Conservation (phyloP, 2,888 invertebrate species). For the Pyrocoelia pectoralis region DNA sequence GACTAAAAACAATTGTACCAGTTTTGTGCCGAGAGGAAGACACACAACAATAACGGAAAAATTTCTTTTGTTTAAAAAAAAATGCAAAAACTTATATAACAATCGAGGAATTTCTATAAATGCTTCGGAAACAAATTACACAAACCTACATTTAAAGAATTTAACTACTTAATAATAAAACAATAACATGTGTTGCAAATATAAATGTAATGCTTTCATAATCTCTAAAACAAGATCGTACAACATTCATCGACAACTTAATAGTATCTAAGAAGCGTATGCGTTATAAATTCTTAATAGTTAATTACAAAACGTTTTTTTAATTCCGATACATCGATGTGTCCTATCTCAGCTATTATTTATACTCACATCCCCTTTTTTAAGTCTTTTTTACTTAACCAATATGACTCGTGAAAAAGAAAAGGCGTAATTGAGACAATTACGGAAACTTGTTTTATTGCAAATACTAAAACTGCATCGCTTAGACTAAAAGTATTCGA, state of each 20-base stretch:
- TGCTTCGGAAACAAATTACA: slow-evolving; percentile 8
- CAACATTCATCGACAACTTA: slow-evolving; percentile 30
- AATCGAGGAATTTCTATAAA: slow-evolving; percentile 7
- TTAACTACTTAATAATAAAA: slow-evolving; percentile 29
- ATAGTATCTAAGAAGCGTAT: slow-evolving; percentile 31
- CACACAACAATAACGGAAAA: slow-evolving; percentile 14
- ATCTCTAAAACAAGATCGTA: slow-evolving; percentile 30
- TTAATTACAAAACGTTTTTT: too few species aligned
- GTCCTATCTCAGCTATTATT: not conserved
- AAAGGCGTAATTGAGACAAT: slow-evolving; percentile 15
- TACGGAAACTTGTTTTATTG: not conserved
- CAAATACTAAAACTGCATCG: not conserved
- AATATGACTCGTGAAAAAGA: not conserved
- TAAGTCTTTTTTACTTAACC: not conserved
- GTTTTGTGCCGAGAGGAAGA: slow-evolving; percentile 22
- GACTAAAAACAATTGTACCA: slow-evolving; percentile 26
- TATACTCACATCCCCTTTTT: not conserved
- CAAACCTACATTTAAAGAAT: slow-evolving; percentile 26
- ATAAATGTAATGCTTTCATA: slow-evolving; percentile 21
- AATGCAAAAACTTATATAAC: slow-evolving; percentile 14
- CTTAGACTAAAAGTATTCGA: slow-evolving; percentile 7
- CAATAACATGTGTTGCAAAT: slow-evolving; percentile 9
- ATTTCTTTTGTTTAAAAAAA: not conserved
- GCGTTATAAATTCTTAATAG: slow-evolving; percentile 26
- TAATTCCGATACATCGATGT: slow-evolving; percentile 1